Evolutionary conservation across 1,140 invertebrate genomes (phyloP), one percentile per base, ranked within the genome.

Genomic region (Spodoptera frugiperda): DNA sequence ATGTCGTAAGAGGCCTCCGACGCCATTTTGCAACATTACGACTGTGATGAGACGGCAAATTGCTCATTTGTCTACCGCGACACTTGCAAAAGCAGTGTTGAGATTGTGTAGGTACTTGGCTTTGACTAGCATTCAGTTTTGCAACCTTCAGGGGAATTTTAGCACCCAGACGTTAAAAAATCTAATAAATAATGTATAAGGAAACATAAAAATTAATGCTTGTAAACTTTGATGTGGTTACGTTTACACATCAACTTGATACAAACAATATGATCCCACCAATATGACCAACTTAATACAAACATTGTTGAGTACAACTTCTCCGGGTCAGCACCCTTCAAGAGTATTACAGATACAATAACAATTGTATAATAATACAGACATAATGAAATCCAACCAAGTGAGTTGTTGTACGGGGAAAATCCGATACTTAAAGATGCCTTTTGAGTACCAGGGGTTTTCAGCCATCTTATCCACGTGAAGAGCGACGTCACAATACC

Each of bases 61-160:
- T 91, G 84, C 84, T 84, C 84, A 84, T 89, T 89, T 88, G 78
- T 87, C 75, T 87, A 76, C 81, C 79, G 78, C 78, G 79, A 82
- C 79, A 83, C 77, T 84, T 74, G 79, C 81, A 77, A 82, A 83
- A 83, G 63, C 78, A 76, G 53, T 57, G 48, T 39, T 44, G 61
- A 74, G 80, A 81, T 78, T 75, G 55, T 61, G 55, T 51, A 10
- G 33, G 33, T 39, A 30, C 59, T 15, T 63, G 15, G 5, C 33
- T 54, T 11, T 51, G 61, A 54, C 53, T 57, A 57, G 33, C 14
- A 54, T 57, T 30, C 21, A 59, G 57, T 75, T 65, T 65, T n/a
- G 49, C 48, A 75, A 75, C 46, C 11, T 74, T 54, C 25, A 75
- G 25, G n/a, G 19, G 33, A 51, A 53, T 57, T 57, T 25, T 2